phyloP scores from a whole-genome alignment of 2,888 invertebrate genomes.

The Eustalomyia histrio region DNA sequence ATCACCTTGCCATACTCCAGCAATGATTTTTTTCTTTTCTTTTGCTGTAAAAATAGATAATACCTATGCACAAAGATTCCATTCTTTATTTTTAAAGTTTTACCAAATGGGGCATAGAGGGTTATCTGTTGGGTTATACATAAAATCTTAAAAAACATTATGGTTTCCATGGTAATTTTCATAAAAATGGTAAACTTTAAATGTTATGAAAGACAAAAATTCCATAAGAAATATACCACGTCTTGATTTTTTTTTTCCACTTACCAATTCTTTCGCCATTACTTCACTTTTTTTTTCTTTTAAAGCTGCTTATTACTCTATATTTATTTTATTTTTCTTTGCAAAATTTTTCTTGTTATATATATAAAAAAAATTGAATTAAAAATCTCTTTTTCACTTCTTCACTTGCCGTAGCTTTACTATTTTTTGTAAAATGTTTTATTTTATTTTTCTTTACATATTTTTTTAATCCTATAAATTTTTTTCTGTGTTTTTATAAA shows the following conservation, averaged over 20 bases:
- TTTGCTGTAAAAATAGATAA: no score
- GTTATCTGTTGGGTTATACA: no score
- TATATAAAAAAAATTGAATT: background rate
- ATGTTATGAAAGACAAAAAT: background rate
- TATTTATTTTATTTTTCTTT: background rate
- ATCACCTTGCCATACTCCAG: no score
- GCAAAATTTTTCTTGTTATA: constrained; percentile 15
- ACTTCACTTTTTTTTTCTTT: constrained; percentile 38
- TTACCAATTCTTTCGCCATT: constrained; percentile 67
- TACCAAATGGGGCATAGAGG: no score
- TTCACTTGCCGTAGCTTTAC: background rate
- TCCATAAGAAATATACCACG: background rate
- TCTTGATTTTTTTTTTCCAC: constrained; percentile 20
- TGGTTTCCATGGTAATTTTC: constrained; percentile 6
- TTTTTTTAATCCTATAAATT: constrained; percentile 32
- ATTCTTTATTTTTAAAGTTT: background rate
- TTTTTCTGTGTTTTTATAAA: constrained; percentile 22
- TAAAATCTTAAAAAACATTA: background rate
- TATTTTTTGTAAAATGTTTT: background rate
- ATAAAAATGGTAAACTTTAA: background rate
- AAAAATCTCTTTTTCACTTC: background rate
- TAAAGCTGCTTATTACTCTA: constrained; percentile 20
- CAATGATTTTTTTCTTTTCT: no score
- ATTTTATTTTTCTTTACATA: background rate
- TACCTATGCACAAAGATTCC: no score